Evolutionary conservation across 2,797 vertebrate genomes (phyloP).

Genomic region (Pseudomugil gertrudae): DNA sequence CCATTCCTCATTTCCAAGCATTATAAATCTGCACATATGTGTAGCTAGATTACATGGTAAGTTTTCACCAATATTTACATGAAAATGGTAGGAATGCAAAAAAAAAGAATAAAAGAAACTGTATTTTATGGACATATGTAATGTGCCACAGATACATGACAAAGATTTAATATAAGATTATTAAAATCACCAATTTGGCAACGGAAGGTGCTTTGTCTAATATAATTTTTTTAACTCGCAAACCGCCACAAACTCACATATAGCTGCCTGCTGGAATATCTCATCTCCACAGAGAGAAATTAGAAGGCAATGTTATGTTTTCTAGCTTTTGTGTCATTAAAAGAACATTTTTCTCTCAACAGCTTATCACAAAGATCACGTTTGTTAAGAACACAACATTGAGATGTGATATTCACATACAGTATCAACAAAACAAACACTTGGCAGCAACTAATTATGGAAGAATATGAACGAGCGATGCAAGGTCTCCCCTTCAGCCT

Average conservation of each 20-base stretch:
- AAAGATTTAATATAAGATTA: constrained; percentile 36
- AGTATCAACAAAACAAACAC: constrained; percentile 64
- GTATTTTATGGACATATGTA: constrained; percentile 33
- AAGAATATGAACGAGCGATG: constrained; percentile 61
- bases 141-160: constrained; percentile 46
- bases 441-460: constrained; percentile 68
- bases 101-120: background rate
- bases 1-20: constrained; percentile 21
- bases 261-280: constrained; percentile 79
- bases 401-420: constrained; percentile 76
- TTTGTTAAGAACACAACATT: constrained; percentile 72
- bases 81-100: constrained; percentile 70
- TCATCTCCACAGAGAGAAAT: constrained; percentile 57
- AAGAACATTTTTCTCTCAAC: constrained; percentile 36
- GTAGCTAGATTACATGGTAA: constrained; percentile 19
- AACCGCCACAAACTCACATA: constrained; percentile 69
- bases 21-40: constrained; percentile 34
- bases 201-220: constrained; percentile 73
- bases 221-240: constrained; percentile 40
- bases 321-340: constrained; percentile 62
- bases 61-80: constrained; percentile 45
- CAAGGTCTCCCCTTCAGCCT: constrained; percentile 35
- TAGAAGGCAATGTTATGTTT: constrained; percentile 72
- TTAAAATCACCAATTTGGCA: constrained; percentile 55
- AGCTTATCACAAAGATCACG: constrained; percentile 70